Evolutionary conservation across 1,140 invertebrate genomes (phyloP), one percentile per base, ranked within the genome.

Genomic region (Hylaeus anthracinus): DNA sequence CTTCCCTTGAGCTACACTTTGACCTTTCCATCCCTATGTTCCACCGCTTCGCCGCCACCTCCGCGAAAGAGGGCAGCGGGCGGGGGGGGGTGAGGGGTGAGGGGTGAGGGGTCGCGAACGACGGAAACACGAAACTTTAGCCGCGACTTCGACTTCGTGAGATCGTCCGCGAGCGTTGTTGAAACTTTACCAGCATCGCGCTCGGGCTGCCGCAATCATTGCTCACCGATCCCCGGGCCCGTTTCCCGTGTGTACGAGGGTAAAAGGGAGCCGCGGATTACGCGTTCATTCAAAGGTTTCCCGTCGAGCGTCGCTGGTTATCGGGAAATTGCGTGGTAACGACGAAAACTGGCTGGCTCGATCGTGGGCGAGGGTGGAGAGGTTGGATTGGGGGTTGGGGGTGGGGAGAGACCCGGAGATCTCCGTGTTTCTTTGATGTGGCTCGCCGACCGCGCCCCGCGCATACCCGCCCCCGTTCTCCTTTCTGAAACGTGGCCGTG

Each of bases 131-230:
- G 84, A 80, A 87, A 87, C 85, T 87, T 83, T 72, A 75, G 26
- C n/a, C 45, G 41, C 73, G 65, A 79, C 81, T 81, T 88, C 83
- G 86, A 87, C 85, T 84, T 86, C 61, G 73, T 70, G 85, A 51
- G 74, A 87, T 87, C 64, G 71, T 63, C 67, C 76, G 76, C 74
- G 65, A 78, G 64, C 79, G 82, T 87, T 82, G 81, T 87, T 63
- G 67, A 60, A 87, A 87, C 76, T 87, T 87, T 81, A 60, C 58
- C 55, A 83, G 72, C 69, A 77, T 72, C 72, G 77, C 61, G 76
- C 72, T 76, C 63, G 72, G 82, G 37, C 66, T 75, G 58, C 71
- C 79, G 63, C 80, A 76, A 86, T 86, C 85, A 82, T 86, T 86
- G 80, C 72, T 86, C 74, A 79, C 73, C 79, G 73, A 82, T 63